These are phyloP conservation scores for Cephus pulcher DNA, from an alignment of 2,888 invertebrate species.

Conservation along the genomic window DNA sequence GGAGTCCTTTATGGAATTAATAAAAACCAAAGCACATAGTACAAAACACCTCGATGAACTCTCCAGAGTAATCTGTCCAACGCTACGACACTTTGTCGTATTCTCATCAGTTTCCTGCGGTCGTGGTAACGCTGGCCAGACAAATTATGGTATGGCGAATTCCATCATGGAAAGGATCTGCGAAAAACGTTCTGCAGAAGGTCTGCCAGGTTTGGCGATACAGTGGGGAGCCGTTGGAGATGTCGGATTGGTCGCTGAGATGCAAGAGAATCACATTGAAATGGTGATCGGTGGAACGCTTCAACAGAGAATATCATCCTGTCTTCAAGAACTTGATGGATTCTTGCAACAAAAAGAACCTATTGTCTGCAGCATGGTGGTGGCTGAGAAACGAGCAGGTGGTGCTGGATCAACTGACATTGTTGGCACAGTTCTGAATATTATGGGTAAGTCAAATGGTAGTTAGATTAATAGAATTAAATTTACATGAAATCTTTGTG, in stretches of 20 bases:
- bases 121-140: conserved; percentile 75
- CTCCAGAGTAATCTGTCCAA: conserved; percentile 68
- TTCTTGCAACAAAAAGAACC: conserved; percentile 76
- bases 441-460: conserved; percentile 63
- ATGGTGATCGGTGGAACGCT: conserved; percentile 83
- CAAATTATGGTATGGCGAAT: conserved; percentile 73
- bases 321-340: conserved; percentile 78
- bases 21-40: conserved; percentile 72
- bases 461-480: conserved; percentile 61
- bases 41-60: conserved; percentile 70
- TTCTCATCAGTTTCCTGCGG: conserved; percentile 76
- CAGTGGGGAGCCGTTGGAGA: conserved; percentile 78
- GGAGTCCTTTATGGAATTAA: conserved; percentile 68
- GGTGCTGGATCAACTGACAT: conserved; percentile 74
- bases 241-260: conserved; percentile 83
- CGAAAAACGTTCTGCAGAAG: conserved; percentile 67
- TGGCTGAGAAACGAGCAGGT: conserved; percentile 82
- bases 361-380: conserved; percentile 85
- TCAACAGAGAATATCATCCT: conserved; percentile 87
- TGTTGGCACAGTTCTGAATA: conserved; percentile 79
- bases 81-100: conserved; percentile 71
- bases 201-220: conserved; percentile 70
- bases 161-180: conserved; percentile 72
- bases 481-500: neutral
- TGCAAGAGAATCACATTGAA: conserved; percentile 77